Evolutionary conservation across 2,113 vertebrate genomes (phyloP), one percentile per base, ranked within the genome.

Genomic region (Salvator merianae): DNA sequence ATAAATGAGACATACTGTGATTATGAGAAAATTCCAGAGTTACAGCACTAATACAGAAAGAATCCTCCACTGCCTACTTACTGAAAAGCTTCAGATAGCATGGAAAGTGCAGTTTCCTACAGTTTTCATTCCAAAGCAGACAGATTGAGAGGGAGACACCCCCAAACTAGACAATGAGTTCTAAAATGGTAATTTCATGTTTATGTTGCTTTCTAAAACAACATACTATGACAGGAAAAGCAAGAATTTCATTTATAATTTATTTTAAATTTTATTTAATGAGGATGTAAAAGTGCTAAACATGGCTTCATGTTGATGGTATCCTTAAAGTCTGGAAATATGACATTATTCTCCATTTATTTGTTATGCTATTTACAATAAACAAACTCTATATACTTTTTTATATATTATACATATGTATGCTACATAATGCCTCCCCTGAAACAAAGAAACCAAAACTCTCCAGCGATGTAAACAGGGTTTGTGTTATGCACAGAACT

Each of bases 231-330:
- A 88, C 84, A 71, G 86, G 86, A 83, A 69, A 77, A 91, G 86
- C 88, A 94, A 94, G 88, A 91, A 94, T 90, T 95, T 94, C 86
- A 90, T 93, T 94, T 95, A 92, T 95, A 92, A 95, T 95, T 96
- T 95, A 96, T 97, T 96, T 96, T 96, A 86, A 95, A 96, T 92
- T 96, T 95, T 96, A 96, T 96, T 94, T 93, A 88, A 69, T 96
- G 93, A 96, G 95, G 96, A 94, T 96, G 88, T 96, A 95, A 92
- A 96, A 96, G 96, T 95, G 95, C 95, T 96, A 94, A 95, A 96
- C 95, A 95, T 96, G 94, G 96, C 94, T 96, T 96, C 92, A 93
- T 94, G 94, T 93, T 89, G 93, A 95, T 95, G 93, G 92, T 89
- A 86, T 73, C 93, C 88, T 93, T 90, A 91, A 91, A 93, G 86